Base-by-base conservation (phyloP, 2,888 invertebrate species). In the Lobophora halterata region DNA sequence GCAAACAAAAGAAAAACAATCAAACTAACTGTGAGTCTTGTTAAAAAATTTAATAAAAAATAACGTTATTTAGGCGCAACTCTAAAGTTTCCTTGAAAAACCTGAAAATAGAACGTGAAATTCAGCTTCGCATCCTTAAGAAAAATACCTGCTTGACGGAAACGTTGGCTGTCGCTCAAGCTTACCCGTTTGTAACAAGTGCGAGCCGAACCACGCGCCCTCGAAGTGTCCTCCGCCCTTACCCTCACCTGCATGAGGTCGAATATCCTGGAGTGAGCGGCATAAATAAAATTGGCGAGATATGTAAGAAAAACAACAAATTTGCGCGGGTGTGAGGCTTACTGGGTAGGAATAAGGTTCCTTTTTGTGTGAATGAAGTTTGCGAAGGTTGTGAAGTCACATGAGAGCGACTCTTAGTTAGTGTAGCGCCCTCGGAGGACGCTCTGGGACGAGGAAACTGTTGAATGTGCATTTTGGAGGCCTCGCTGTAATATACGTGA, bases 391-490 rank as follows among this genome's bases (percentile, higher is more conserved):
- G 37, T 44, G 31, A 18, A 24, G 52, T 47, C 31, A 54, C 42
- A 41, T 43, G 49, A 54, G 61, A 59, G 56, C 57, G 46, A 54
- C 65, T 61, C 61, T 67, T 66, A 60, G 69, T 68, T 68, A 68
- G 45, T 55, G 55, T 46, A 58, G 55, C 49, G 49, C 44, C 48
- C 53, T 58, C 40, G 18, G 47, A 37, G 37, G 43, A 39, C 43
- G 44, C 46, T 51, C 41, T 39, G 46, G 55, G 61, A 58, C 49
- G 58, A 52, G 58, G 47, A 52, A 65, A 59, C 62, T 62, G 65
- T 66, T 64, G 67, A 65, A 67, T 64, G 65, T 55, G 59, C 66
- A 59, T 61, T 67, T 60, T 38, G 49, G 48, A 51, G 49, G 58
- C 40, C 39, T 43, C 11, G 8, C 11, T 23, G 39, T 24, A 19